phyloP scores from a whole-genome alignment of 2,797 vertebrate genomes.

The Glyptemys insculpta region DNA sequence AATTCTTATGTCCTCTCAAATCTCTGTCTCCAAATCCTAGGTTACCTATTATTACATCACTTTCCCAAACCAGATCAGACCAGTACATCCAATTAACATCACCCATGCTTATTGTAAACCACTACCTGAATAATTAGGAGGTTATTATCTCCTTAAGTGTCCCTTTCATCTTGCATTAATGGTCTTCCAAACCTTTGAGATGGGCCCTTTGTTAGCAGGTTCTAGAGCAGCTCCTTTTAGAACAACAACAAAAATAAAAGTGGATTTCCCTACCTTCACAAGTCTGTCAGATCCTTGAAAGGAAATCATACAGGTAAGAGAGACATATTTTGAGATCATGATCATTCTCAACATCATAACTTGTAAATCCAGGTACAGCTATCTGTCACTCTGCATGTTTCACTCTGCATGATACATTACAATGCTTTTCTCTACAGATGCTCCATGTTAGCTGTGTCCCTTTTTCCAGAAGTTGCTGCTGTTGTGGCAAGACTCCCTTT shows the following conservation, averaged over 20 bases:
- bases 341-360: background rate
- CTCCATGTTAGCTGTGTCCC: no score
- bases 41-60: no score
- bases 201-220: background rate
- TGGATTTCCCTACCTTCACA: background rate
- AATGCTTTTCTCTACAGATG: no score
- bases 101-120: background rate
- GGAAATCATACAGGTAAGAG: background rate
- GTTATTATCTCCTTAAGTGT: accelerated
- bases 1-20: no score
- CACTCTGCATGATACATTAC: no score
- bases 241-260: background rate
- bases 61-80: no score
- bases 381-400: no score
- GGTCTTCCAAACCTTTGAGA: background rate
- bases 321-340: background rate
- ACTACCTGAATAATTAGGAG: background rate
- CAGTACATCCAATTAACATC: background rate
- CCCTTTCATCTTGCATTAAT: background rate
- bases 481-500: no score
- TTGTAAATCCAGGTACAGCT: background rate
- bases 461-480: no score
- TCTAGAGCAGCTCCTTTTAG: background rate
- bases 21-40: no score
- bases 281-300: background rate